Conservation (phyloP, 2,113 vertebrate species). For the Eupsittula cactorum region DNA sequence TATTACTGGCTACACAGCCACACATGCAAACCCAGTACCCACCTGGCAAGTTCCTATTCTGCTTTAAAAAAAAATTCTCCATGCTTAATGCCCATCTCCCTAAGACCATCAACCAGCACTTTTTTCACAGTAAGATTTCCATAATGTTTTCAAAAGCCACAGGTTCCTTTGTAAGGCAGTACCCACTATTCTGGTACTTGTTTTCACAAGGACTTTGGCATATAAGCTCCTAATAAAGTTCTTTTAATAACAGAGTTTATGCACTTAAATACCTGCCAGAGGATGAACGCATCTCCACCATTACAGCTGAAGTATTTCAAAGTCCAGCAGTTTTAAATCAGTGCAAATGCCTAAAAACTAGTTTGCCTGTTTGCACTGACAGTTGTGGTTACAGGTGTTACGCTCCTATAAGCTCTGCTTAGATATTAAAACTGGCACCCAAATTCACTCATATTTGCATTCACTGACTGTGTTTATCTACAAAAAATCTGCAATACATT, state of each 20-base stretch:
- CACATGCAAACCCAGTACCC: not conserved
- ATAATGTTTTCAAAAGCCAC: not conserved
- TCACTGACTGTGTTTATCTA: constrained; percentile 32
- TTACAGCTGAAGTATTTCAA: constrained; percentile 2
- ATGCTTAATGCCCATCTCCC: not conserved
- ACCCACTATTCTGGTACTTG: not conserved
- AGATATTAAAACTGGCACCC: constrained; percentile 36
- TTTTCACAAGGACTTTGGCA: not conserved
- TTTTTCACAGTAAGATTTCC: constrained; percentile 7
- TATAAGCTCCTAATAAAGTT: constrained; percentile 32
- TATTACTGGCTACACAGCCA: not conserved
- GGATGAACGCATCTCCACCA: not conserved
- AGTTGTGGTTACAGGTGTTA: constrained; percentile 52
- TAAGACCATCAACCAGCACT: not conserved
- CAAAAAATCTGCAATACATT: constrained; percentile 25
- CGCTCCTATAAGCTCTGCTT: not conserved
- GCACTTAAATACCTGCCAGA: not conserved
- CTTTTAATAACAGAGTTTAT: constrained; percentile 20
- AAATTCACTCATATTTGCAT: constrained; percentile 40
- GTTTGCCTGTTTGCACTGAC: not conserved
- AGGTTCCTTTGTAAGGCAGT: not conserved
- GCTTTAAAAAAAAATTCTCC: not conserved
- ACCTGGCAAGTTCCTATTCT: not conserved
- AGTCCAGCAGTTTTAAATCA: constrained; percentile 13
- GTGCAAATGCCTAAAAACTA: not conserved